These are phyloP conservation scores for Charaxes varanes DNA, from an alignment of 1,140 invertebrate species.

Conservation along the genomic window DNA sequence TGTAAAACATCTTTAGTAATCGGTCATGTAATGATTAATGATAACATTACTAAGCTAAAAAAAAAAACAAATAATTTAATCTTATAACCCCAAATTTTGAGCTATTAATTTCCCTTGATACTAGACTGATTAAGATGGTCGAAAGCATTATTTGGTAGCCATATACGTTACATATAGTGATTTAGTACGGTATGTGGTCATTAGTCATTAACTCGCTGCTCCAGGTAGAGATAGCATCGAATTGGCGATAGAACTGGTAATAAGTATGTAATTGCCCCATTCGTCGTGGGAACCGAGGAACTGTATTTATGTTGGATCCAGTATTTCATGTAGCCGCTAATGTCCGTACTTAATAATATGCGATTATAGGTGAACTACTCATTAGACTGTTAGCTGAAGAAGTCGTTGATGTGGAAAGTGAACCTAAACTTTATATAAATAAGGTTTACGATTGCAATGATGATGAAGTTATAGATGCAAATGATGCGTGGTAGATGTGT, in stretches of 20 bases:
- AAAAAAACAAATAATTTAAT: too few relatives aligned
- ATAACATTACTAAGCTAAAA: too few relatives aligned
- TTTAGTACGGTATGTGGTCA: too few relatives aligned
- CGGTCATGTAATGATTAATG: too few relatives aligned
- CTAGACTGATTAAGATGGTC: too few relatives aligned
- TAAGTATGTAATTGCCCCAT: constrained; percentile 15
- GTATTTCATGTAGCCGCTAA: constrained; percentile 15
- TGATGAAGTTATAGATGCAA: neutral
- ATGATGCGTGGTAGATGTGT: neutral
- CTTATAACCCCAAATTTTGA: too few relatives aligned
- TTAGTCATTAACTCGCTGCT: constrained; percentile 13
- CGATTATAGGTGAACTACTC: constrained; percentile 6
- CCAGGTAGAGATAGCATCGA: constrained; percentile 11
- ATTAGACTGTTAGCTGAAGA: neutral
- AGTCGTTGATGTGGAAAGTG: neutral
- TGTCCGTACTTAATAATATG: constrained; percentile 13
- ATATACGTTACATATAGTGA: constrained; percentile 7
- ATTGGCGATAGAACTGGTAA: constrained; percentile 16
- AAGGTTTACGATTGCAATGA: neutral
- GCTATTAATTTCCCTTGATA: too few relatives aligned
- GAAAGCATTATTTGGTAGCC: too few relatives aligned
- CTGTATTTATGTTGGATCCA: constrained; percentile 7
- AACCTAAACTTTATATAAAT: neutral
- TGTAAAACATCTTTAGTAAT: too few relatives aligned
- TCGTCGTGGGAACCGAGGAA: constrained; percentile 12